phyloP scores from a whole-genome alignment of 2,113 vertebrate genomes.

The Amphiprion percula region DNA sequence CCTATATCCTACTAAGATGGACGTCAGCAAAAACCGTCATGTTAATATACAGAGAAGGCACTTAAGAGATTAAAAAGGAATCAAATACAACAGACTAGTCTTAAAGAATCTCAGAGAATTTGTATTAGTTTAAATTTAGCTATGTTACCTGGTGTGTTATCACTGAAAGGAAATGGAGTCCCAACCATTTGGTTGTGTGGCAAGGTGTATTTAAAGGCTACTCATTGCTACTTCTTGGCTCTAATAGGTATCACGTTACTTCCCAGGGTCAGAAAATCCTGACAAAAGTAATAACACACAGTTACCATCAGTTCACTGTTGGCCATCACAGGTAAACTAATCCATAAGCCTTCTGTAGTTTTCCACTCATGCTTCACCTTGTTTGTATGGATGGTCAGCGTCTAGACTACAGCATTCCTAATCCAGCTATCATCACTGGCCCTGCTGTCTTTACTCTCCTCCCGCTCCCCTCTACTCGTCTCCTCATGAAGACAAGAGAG shows the following conservation, averaged over 20 bases:
- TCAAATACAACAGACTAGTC: not conserved
- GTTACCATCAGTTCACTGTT: not conserved
- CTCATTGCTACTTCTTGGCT: not conserved
- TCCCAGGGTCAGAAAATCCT: conserved; percentile 32
- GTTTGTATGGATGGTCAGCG: conserved; percentile 14
- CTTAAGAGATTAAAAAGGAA: not conserved
- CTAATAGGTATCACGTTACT: conserved; percentile 25
- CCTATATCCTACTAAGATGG: not conserved
- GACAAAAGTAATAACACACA: conserved; percentile 14
- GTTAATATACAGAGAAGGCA: not conserved
- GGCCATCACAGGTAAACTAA: not conserved
- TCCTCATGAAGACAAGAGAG: conserved; percentile 12
- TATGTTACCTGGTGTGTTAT: not conserved
- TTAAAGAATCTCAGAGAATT: not conserved
- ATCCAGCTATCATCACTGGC: not conserved
- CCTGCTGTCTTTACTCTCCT: conserved; percentile 17
- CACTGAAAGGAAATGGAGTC: not conserved
- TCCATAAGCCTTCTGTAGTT: not conserved
- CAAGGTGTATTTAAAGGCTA: not conserved
- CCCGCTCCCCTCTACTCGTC: not conserved
- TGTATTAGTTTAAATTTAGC: not conserved
- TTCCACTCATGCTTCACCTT: not conserved
- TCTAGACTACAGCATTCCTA: not conserved
- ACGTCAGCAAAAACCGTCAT: not conserved
- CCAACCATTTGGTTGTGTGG: not conserved